Percentiles rank a stretch among this genome's conserved stretches.
phyloP scores from a whole-genome alignment of 2,113 vertebrate species.

The Eleginops maclovinus region DNA sequence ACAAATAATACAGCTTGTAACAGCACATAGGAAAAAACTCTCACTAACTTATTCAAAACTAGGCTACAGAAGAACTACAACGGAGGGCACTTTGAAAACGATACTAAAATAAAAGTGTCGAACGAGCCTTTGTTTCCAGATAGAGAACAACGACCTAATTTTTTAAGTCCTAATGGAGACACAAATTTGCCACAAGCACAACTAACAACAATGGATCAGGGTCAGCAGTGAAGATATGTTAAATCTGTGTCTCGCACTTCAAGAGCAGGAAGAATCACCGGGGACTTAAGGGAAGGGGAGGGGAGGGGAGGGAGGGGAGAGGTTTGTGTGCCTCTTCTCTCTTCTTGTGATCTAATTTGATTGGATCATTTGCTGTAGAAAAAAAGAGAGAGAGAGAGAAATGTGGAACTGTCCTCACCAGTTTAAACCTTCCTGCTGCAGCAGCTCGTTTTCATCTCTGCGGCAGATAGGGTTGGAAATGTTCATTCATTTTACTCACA shows the following conservation, averaged over 20 bases:
- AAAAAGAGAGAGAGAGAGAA: slow-evolving; percentile 47
- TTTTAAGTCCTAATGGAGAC: slow-evolving; percentile 68
- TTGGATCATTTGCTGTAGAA: slow-evolving; percentile 66
- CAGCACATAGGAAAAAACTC: not conserved
- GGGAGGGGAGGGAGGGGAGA: slow-evolving; percentile 30
- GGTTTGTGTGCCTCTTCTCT: slow-evolving; percentile 55
- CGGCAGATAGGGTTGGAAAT: slow-evolving; percentile 71
- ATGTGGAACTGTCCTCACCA: slow-evolving; percentile 81
- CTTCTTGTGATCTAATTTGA: slow-evolving; percentile 64
- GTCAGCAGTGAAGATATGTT: slow-evolving; percentile 56
- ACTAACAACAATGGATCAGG: slow-evolving; percentile 71
- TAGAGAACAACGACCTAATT: slow-evolving; percentile 70
- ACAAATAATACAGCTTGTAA: not conserved
- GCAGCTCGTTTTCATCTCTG: slow-evolving; percentile 80
- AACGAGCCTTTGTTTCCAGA: slow-evolving; percentile 60
- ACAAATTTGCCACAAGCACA: slow-evolving; percentile 63
- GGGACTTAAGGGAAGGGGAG: slow-evolving; percentile 34
- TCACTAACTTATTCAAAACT: slow-evolving; percentile 40
- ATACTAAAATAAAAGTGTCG: slow-evolving; percentile 53
- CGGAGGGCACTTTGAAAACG: slow-evolving; percentile 43
- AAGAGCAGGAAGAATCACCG: slow-evolving; percentile 61
- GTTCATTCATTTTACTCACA: slow-evolving; percentile 74
- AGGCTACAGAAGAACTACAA: slow-evolving; percentile 37
- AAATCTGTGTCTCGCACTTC: slow-evolving; percentile 66
- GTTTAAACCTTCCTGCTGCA: slow-evolving; percentile 81